Base-by-base conservation (phyloP, 2,888 invertebrate genomes). In the Taenaris catops region DNA sequence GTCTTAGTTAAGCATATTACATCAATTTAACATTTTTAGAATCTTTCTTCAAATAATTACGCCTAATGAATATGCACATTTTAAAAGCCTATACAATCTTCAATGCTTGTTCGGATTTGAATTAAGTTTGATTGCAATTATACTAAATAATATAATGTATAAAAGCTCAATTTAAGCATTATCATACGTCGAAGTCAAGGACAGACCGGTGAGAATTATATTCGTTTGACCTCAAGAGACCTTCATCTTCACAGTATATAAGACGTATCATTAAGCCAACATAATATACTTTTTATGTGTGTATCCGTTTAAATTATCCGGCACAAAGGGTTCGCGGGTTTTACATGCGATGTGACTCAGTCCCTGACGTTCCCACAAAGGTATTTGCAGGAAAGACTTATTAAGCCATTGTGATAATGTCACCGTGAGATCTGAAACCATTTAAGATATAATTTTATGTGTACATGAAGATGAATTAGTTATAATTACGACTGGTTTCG, bases 361-460 rank as follows among this genome's bases (percentile, higher is more conserved):
- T 46, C 63, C 63, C 65, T 71, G 69, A 65, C 69, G 71, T 76
- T 72, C 74, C 70, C 75, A 72, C 72, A 72, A 73, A 79, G 70
- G 68, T 64, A 73, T 73, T 72, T 61, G 58, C 73, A 64, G 70
- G 72, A 73, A 75, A 70, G 58, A 66, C 68, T 68, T 69, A 72
- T 69, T 72, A 73, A 67, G 63, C 55, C 58, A 66, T 72, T 70
- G 74, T 63, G 50, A 64, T 75, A 75, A 74, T 73, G 71, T 72
- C 70, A 63, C 64, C 68, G 72, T 74, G 72, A 66, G 71, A 74
- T 66, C 60, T 46, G 53, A 63, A 60, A 58, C 51, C 51, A 32
- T 41, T 35, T 40, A 40, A 40, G 40, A 39, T 23, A 12, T 25
- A 38, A 19, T 10, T 8, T 19, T 29, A 32, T 27, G 24, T 11